These are phyloP conservation scores for Zaprionus davidi DNA, from an alignment of 1,140 invertebrate genomes.

Conservation along the genomic window DNA sequence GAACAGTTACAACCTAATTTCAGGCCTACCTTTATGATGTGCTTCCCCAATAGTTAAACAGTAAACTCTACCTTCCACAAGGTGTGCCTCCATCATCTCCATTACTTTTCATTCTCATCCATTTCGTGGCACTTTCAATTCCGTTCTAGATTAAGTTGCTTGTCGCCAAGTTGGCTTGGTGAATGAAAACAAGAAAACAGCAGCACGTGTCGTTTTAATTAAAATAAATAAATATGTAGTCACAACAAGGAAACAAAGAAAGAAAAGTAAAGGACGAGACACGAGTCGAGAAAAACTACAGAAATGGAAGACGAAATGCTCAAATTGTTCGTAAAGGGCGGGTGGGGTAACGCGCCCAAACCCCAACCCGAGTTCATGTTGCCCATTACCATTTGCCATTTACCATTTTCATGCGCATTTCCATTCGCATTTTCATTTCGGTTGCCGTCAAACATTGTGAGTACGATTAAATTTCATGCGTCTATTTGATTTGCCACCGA, in stretches of 20 bases:
- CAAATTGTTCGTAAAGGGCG: conserved; percentile 5
- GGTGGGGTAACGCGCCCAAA: no score
- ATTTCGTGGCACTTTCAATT: not conserved
- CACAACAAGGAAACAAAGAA: conserved; percentile 55
- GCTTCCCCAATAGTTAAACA: not conserved
- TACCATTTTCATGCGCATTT: conserved; percentile 21
- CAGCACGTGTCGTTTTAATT: conserved; percentile 81
- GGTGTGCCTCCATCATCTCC: not conserved
- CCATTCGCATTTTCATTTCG: conserved; percentile 50
- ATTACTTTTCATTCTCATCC: not conserved
- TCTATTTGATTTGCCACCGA: conserved; percentile 60
- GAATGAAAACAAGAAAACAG: conserved; percentile 77
- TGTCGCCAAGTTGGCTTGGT: conserved; percentile 55
- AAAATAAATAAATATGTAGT: conserved; percentile 78
- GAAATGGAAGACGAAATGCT: conserved; percentile 21
- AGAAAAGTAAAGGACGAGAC: conserved; percentile 54
- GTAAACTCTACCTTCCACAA: not conserved
- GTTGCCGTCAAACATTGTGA: conserved; percentile 59
- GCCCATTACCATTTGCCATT: conserved; percentile 19
- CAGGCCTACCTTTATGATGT: not conserved
- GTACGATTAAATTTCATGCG: conserved; percentile 77
- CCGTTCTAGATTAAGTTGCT: conserved; percentile 4
- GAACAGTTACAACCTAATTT: not conserved
- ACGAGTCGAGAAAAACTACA: conserved; percentile 26
- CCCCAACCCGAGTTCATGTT: conserved; percentile 25